Evolutionary conservation across 2,113 vertebrate species (phyloP).

Genomic region (Setophaga kirtlandii): DNA sequence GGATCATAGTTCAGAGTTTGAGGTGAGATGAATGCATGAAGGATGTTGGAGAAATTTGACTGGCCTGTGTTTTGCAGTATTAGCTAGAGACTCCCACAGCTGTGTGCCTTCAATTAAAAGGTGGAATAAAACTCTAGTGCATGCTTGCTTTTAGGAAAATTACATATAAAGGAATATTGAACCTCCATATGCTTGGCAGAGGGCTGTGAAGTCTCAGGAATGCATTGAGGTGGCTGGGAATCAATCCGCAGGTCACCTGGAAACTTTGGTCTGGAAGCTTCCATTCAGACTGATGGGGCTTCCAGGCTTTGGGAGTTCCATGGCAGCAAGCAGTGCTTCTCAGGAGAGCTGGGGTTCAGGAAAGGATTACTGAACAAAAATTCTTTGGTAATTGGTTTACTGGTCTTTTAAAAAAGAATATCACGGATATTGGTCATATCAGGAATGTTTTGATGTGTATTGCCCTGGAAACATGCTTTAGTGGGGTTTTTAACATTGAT

Average conservation of each 20-base stretch:
- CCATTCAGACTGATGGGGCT: neutral
- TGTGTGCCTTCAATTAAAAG: neutral
- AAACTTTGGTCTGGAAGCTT: neutral
- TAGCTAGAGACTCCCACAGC: neutral
- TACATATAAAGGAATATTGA: neutral
- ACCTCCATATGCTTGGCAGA: neutral
- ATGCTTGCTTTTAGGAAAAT: neutral
- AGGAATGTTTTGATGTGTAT: neutral
- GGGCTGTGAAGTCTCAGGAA: neutral
- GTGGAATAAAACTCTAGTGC: neutral
- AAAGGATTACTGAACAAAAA: neutral
- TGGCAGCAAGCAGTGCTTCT: neutral
- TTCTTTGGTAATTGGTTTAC: neutral
- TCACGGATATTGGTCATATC: neutral
- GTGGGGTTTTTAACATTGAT: neutral
- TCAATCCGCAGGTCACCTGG: neutral
- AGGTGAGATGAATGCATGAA: rapidly evolving
- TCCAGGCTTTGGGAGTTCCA: neutral
- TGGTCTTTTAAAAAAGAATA: rapidly evolving
- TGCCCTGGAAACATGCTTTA: neutral
- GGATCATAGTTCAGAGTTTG: neutral
- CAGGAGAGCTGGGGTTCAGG: neutral
- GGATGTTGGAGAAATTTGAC: neutral
- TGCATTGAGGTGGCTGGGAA: neutral
- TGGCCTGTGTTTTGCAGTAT: neutral